phyloP scores from a whole-genome alignment of 1,140 invertebrate genomes.

The Muscidifurax raptorellus region DNA sequence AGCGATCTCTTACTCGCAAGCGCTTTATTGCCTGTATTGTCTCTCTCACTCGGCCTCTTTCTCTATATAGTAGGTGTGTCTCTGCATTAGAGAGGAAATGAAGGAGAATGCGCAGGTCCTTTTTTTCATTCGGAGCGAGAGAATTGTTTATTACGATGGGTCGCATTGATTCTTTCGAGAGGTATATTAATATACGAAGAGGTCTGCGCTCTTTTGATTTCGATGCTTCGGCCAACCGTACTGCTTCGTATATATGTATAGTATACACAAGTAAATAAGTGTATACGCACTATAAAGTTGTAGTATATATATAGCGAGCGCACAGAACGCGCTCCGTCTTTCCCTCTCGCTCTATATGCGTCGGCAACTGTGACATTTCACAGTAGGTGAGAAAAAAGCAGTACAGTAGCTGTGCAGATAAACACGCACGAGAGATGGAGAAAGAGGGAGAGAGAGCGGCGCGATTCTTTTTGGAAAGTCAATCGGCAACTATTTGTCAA shows the following conservation, averaged over 20 bases:
- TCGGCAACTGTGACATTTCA: neutral
- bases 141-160: neutral
- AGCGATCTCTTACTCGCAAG: neutral
- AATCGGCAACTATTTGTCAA: constrained; percentile 48
- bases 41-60: neutral
- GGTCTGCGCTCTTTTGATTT: neutral
- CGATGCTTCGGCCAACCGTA: too few relatives aligned
- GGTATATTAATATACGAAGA: too few relatives aligned
- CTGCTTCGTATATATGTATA: too few relatives aligned
- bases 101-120: neutral
- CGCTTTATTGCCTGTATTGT: neutral
- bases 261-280: too few relatives aligned
- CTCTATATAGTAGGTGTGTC: neutral
- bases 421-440: too few relatives aligned
- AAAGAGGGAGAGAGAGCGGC: neutral
- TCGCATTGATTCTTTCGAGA: neutral
- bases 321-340: too few relatives aligned
- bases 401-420: too few relatives aligned
- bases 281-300: too few relatives aligned
- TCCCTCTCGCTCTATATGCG: neutral
- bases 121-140: neutral
- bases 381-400: neutral
- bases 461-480: constrained; percentile 18
- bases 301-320: too few relatives aligned
- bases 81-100: neutral